Evolutionary conservation across 2,888 invertebrate genomes (phyloP).

Genomic region (Drosophila acutilabella): DNA sequence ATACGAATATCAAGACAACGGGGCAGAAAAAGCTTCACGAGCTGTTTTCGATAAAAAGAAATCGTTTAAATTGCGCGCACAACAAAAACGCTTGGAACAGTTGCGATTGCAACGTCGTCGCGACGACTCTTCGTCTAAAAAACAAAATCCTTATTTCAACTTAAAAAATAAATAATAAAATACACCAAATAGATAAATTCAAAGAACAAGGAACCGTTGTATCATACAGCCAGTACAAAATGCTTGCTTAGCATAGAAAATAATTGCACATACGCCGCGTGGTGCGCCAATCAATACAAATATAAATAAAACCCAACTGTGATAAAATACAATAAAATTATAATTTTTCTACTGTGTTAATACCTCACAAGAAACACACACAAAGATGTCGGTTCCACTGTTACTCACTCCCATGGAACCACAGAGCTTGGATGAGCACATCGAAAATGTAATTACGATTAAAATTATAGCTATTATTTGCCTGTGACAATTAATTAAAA

Average conservation of each 20-base stretch:
- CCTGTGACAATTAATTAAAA: background rate
- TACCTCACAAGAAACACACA: slow-evolving; percentile 3
- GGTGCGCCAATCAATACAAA: slow-evolving; percentile 54
- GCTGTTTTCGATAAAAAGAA: slow-evolving; percentile 74
- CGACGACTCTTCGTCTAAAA: slow-evolving; percentile 47
- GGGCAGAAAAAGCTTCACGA: slow-evolving; percentile 66
- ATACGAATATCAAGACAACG: slow-evolving; percentile 28
- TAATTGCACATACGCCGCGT: slow-evolving; percentile 64
- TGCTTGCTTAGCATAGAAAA: slow-evolving; percentile 52
- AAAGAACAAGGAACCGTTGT: slow-evolving; percentile 3
- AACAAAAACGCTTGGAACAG: slow-evolving; percentile 67
- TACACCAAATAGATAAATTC: slow-evolving; percentile 11
- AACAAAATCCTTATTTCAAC: slow-evolving; percentile 47
- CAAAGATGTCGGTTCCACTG: slow-evolving; percentile 81
- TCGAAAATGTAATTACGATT: slow-evolving; percentile 78
- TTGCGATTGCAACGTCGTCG: slow-evolving; percentile 74
- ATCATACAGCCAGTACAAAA: slow-evolving; percentile 47
- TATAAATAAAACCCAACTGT: slow-evolving; percentile 57
- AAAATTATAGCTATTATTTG: slow-evolving; percentile 2
- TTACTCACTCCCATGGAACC: slow-evolving; percentile 74
- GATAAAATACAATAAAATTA: slow-evolving; percentile 51
- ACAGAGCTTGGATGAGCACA: slow-evolving; percentile 75
- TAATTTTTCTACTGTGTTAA: slow-evolving; percentile 31
- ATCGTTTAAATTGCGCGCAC: slow-evolving; percentile 78
- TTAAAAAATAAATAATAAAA: background rate